Percentiles rank a stretch among this genome's conserved stretches.
phyloP scores from a whole-genome alignment of 2,797 vertebrate genomes.

The Sphaeramia orbicularis region DNA sequence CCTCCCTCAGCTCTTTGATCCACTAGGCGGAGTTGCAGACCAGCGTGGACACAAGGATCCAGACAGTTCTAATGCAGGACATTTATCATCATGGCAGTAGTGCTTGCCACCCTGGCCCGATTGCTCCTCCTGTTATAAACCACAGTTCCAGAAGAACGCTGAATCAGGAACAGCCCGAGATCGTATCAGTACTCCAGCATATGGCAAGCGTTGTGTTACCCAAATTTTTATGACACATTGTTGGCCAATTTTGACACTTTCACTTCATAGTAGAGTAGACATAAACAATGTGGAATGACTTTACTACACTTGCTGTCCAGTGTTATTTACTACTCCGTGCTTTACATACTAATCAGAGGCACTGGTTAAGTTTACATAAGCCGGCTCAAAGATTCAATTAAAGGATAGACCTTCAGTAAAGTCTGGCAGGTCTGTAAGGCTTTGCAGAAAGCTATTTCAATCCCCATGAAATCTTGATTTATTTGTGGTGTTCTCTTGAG shows the following conservation, averaged over 20 bases:
- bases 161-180: constrained; percentile 66
- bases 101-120: constrained; percentile 44
- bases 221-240: constrained; percentile 39
- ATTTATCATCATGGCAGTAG: constrained; percentile 74
- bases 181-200: constrained; percentile 52
- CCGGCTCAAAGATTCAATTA: constrained; percentile 22
- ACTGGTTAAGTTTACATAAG: constrained; percentile 39
- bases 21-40: constrained; percentile 60
- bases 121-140: constrained; percentile 55
- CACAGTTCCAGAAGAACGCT: constrained; percentile 48
- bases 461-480: constrained; percentile 67
- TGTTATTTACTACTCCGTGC: constrained; percentile 17
- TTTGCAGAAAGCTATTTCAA: constrained; percentile 52
- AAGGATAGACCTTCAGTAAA: constrained; percentile 42
- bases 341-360: constrained; percentile 13
- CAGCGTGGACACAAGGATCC: constrained; percentile 38
- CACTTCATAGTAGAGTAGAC: constrained; percentile 7
- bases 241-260: constrained; percentile 25
- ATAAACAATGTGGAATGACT: constrained; percentile 29
- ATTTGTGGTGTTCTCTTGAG: constrained; percentile 51
- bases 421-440: constrained; percentile 27
- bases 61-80: constrained; percentile 64
- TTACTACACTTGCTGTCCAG: constrained; percentile 27
- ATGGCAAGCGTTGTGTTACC: constrained; percentile 20
- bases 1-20: constrained; percentile 39